Conservation (phyloP, 2,113 vertebrate genomes). For the Salvelinus alpinus region DNA sequence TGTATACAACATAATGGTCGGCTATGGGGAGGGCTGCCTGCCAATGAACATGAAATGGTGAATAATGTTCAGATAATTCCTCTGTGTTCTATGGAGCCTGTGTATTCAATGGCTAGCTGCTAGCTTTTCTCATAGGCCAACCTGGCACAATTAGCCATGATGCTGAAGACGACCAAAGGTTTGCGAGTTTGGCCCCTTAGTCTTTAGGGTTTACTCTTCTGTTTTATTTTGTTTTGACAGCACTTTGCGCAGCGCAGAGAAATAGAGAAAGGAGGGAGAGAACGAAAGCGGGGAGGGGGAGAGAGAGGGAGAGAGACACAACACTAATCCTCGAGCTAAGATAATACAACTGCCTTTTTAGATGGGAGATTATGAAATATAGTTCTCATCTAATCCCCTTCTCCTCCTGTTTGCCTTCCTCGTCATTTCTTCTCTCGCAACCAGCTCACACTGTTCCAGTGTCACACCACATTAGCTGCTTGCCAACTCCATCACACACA, state of each 20-base stretch:
- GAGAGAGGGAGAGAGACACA: not conserved
- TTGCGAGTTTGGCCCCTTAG: not conserved
- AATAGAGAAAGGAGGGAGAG: not conserved
- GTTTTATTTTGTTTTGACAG: not conserved
- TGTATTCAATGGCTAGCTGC: too few relatives aligned
- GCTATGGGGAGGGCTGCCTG: too few relatives aligned
- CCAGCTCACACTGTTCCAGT: conserved; percentile 6
- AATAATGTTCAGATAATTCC: too few relatives aligned
- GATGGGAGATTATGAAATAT: conserved; percentile 42
- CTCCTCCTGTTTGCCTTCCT: conserved; percentile 1
- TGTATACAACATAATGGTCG: too few relatives aligned
- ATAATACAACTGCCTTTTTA: conserved; percentile 23
- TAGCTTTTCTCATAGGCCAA: too few relatives aligned
- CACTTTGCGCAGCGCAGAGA: not conserved
- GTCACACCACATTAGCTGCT: not conserved
- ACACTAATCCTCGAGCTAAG: conserved; percentile 39
- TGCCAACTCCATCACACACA: too few relatives aligned
- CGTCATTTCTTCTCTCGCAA: conserved; percentile 9
- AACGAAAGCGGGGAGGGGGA: not conserved
- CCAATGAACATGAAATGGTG: too few relatives aligned
- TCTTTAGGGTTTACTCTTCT: not conserved
- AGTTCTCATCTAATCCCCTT: conserved; percentile 34
- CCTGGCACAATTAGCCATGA: too few relatives aligned
- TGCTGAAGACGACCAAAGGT: too few relatives aligned
- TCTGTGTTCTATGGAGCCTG: too few relatives aligned